Conservation (phyloP, 1,140 invertebrate species). For the Ruditapes philippinarum region DNA sequence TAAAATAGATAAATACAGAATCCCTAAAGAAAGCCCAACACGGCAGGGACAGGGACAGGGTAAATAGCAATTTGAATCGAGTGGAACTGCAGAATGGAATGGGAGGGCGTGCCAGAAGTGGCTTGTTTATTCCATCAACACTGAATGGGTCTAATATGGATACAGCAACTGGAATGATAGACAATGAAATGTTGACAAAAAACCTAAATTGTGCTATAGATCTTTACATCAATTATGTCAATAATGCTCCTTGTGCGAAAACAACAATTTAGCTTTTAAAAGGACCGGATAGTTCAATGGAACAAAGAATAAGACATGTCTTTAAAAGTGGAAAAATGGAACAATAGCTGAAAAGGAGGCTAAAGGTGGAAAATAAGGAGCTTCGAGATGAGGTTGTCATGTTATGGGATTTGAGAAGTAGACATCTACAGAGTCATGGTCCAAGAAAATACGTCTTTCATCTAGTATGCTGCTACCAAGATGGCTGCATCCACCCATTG, state of each 20-base stretch:
- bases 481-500: constrained; percentile 28
- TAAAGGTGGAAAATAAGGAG: constrained; percentile 31
- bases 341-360: constrained; percentile 37
- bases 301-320: constrained; percentile 26
- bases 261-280: constrained; percentile 5
- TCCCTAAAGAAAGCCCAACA: too few species aligned
- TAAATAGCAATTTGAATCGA: constrained; percentile 25
- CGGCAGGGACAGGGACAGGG: too few species aligned
- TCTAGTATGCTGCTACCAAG: constrained; percentile 24
- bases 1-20: too few species aligned
- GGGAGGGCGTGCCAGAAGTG: constrained; percentile 26
- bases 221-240: constrained; percentile 25
- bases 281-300: constrained; percentile 4
- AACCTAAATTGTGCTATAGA: too few species aligned
- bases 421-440: constrained; percentile 40
- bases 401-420: constrained; percentile 32
- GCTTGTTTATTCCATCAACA: constrained; percentile 28
- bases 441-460: constrained; percentile 29
- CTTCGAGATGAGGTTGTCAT: constrained; percentile 12
- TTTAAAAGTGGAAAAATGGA: constrained; percentile 36
- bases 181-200: constrained; percentile 42
- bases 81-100: constrained; percentile 34
- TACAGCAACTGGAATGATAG: constrained; percentile 27
- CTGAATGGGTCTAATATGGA: constrained; percentile 16
- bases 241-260: constrained; percentile 31